These are phyloP conservation scores for Nemotelus nigrinus DNA, from an alignment of 2,888 invertebrate species.

Conservation along the genomic window DNA sequence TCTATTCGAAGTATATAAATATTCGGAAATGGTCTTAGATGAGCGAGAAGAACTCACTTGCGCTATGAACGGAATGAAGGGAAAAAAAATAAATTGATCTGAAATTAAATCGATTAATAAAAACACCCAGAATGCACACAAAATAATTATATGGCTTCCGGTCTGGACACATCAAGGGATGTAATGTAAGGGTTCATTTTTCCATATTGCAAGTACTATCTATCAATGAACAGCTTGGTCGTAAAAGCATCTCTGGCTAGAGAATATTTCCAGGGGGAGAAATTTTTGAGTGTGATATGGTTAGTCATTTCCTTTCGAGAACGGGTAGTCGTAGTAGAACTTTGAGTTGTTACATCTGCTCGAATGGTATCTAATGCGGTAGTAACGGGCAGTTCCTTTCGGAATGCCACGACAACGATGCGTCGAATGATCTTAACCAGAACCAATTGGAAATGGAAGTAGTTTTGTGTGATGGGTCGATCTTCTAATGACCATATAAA, in stretches of 20 bases:
- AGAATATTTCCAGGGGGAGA: slow-evolving; percentile 19
- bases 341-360: slow-evolving; percentile 36
- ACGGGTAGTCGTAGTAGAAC: slow-evolving; percentile 13
- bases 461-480: slow-evolving; percentile 15
- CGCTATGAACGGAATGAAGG: neutral
- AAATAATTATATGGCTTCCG: slow-evolving; percentile 51
- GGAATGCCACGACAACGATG: neutral
- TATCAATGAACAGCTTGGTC: neutral
- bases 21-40: neutral
- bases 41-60: neutral
- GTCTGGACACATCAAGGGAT: slow-evolving; percentile 42
- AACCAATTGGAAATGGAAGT: slow-evolving; percentile 47
- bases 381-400: slow-evolving; percentile 12
- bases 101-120: slow-evolving; percentile 51
- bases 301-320: slow-evolving; percentile 38
- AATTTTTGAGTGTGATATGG: slow-evolving; percentile 35
- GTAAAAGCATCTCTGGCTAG: slow-evolving; percentile 19
- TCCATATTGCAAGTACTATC: neutral
- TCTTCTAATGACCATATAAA: slow-evolving; percentile 50
- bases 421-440: slow-evolving; percentile 46
- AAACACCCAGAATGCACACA: slow-evolving; percentile 49
- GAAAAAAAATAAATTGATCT: slow-evolving; percentile 43
- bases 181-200: slow-evolving; percentile 45
- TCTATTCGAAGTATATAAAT: slow-evolving; percentile 17
- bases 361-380: slow-evolving; percentile 13